Percentiles rank a stretch among this genome's conserved stretches.
These are phyloP conservation scores for Yponomeuta sedellus DNA, from an alignment of 2,888 invertebrate genomes.

Conservation along the genomic window DNA sequence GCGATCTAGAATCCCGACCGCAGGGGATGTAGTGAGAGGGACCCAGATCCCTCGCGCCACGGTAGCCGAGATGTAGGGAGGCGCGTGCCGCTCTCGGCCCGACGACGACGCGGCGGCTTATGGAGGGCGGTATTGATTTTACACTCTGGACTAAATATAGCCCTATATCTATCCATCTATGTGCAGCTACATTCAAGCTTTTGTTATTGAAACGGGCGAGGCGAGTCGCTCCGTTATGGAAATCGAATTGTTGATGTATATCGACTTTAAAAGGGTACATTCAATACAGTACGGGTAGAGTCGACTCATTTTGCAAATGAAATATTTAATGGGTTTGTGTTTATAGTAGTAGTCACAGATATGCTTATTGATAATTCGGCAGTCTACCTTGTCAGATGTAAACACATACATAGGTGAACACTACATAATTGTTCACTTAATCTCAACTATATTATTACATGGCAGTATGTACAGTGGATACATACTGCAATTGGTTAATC, in stretches of 20 bases:
- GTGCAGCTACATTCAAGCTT: not conserved
- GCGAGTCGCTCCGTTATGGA: not conserved
- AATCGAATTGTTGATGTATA: not conserved
- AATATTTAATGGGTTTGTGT: too few species aligned
- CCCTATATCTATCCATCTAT: constrained; percentile 21
- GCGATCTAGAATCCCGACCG: not conserved
- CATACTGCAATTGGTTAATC: too few species aligned
- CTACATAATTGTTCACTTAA: too few species aligned
- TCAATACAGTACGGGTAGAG: too few species aligned
- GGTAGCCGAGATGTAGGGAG: constrained; percentile 19
- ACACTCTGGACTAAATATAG: constrained; percentile 37
- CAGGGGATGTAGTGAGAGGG: not conserved
- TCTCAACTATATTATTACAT: too few species aligned
- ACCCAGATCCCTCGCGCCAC: constrained; percentile 1
- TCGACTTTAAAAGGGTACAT: too few species aligned
- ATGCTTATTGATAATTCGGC: too few species aligned
- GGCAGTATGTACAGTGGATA: too few species aligned
- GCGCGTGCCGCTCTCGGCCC: constrained; percentile 26
- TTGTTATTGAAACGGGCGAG: not conserved
- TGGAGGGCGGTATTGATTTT: constrained; percentile 42
- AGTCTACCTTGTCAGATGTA: too few species aligned
- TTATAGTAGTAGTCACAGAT: too few species aligned
- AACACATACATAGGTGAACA: too few species aligned
- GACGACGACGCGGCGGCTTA: constrained; percentile 26
- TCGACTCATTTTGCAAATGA: too few species aligned